A percentile compares a stretch with the other conserved stretches of the same genome.
These are phyloP conservation scores for Malaclemys terrapin DNA, from an alignment of 2,113 vertebrate genomes.

Conservation along the genomic window DNA sequence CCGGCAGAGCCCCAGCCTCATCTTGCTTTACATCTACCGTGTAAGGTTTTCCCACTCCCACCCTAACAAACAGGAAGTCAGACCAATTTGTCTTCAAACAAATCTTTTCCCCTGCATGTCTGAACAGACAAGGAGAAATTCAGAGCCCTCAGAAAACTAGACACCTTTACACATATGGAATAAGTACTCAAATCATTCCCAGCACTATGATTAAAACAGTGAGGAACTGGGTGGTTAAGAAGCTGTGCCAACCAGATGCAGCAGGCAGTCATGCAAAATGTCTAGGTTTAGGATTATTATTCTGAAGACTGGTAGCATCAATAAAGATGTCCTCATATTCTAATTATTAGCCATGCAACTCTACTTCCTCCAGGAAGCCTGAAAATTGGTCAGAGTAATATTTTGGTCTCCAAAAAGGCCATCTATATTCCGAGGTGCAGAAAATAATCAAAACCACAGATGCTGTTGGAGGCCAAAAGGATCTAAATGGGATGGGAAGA, in stretches of 20 bases:
- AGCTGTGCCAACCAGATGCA: constrained; percentile 4
- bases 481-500: background rate
- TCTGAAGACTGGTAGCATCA: background rate
- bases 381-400: background rate
- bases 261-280: background rate
- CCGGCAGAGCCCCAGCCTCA: background rate
- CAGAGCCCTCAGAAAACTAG: background rate
- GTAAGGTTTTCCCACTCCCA: background rate
- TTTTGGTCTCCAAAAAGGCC: background rate
- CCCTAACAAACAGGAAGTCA: background rate
- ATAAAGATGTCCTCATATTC: background rate
- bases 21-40: background rate
- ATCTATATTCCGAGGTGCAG: background rate
- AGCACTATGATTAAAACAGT: background rate
- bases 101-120: background rate
- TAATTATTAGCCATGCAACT: background rate
- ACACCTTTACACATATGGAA: background rate
- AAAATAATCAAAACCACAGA: background rate
- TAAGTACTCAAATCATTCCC: background rate
- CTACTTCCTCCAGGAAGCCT: background rate
- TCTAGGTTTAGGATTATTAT: background rate
- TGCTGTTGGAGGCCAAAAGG: background rate
- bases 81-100: background rate
- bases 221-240: background rate
- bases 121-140: background rate